These are phyloP conservation scores for Pipistrellus pipistrellus DNA, from an alignment of 2,797 vertebrate species.

Conservation along the genomic window DNA sequence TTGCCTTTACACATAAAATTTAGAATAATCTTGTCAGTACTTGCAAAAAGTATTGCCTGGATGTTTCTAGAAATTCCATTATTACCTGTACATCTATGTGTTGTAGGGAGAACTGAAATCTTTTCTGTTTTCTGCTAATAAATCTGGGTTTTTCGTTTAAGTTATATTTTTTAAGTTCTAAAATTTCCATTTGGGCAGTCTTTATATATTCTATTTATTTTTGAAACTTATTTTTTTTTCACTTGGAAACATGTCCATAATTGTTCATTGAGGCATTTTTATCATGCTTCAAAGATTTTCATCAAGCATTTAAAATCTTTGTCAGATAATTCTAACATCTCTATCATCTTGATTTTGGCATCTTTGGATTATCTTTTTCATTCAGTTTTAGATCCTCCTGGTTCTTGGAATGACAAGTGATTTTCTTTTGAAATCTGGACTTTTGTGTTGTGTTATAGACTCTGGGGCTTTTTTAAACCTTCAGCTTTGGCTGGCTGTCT, in stretches of 20 bases:
- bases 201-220: neutral
- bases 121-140: neutral
- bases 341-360: neutral
- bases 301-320: neutral
- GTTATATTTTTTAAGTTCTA: neutral
- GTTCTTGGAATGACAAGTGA: no score
- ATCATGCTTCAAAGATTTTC: neutral
- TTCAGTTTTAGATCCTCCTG: no score
- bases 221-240: neutral
- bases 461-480: neutral
- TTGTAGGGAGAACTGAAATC: neutral
- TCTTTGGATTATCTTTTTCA: neutral
- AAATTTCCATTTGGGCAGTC: neutral
- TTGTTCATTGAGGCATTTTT: conserved; percentile 1
- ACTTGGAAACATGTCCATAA: neutral
- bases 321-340: neutral
- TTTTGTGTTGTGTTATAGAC: neutral
- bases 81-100: neutral
- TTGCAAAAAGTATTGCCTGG: neutral
- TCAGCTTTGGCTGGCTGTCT: neutral
- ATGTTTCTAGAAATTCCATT: neutral
- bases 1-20: no score
- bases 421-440: no score
- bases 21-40: neutral
- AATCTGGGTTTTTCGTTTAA: conserved; percentile 34